Conservation (phyloP, 1,140 invertebrate genomes). For the Pseudomyrmex dendroicus region DNA sequence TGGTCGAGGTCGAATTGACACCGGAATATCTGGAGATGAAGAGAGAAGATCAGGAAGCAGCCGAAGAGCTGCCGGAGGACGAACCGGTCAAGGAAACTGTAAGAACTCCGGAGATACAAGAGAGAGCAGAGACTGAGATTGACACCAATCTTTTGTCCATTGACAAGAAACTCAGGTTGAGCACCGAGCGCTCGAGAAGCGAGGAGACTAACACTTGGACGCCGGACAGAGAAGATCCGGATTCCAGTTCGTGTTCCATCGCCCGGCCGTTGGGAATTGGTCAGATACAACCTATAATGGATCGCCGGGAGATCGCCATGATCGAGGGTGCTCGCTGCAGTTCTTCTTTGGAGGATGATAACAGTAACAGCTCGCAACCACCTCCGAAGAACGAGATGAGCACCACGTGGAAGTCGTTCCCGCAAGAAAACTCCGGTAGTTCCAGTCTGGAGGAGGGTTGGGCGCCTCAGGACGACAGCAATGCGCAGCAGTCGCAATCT, state of each 20-base stretch:
- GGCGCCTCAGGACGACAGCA: conserved; percentile 90
- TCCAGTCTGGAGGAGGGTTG: conserved; percentile 93
- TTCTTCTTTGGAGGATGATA: conserved; percentile 83
- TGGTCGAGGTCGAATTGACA: conserved; percentile 83
- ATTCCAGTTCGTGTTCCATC: conserved; percentile 92
- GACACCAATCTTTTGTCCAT: conserved; percentile 75
- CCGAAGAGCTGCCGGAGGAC: conserved; percentile 83
- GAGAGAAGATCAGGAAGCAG: conserved; percentile 78
- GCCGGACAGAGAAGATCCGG: conserved; percentile 88
- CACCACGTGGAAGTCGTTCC: conserved; percentile 92
- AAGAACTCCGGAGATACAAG: background rate
- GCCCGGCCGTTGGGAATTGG: conserved; percentile 91
- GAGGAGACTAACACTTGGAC: conserved; percentile 84
- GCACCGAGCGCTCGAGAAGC: conserved; percentile 82
- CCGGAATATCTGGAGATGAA: conserved; percentile 83
- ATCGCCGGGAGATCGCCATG: conserved; percentile 80
- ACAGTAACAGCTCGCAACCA: conserved; percentile 89
- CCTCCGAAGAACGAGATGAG: conserved; percentile 87
- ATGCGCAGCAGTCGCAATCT: conserved; percentile 84
- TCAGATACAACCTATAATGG: conserved; percentile 85
- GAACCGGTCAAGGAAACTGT: conserved; percentile 71
- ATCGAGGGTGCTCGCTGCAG: conserved; percentile 76
- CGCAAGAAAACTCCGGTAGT: conserved; percentile 91
- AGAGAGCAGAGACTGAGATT: too few species aligned
- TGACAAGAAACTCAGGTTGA: conserved; percentile 81